These are phyloP conservation scores for Amblyteles armatorius DNA, from an alignment of 2,888 invertebrate genomes.

Conservation along the genomic window DNA sequence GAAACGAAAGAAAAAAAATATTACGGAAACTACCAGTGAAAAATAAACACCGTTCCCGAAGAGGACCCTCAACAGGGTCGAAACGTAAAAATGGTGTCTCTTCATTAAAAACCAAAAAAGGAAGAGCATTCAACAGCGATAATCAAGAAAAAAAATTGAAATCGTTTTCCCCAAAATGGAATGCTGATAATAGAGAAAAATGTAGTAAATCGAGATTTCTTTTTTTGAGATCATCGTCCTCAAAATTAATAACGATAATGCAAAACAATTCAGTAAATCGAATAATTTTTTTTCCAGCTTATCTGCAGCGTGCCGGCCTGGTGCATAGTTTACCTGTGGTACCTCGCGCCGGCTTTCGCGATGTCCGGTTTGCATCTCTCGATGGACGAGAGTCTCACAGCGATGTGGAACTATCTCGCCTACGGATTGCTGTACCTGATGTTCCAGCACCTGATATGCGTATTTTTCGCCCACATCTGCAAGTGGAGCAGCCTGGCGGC, in stretches of 20 bases:
- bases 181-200: not conserved
- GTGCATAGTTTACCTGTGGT: conserved; percentile 92
- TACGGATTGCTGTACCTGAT: conserved; percentile 80
- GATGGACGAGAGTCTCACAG: conserved; percentile 80
- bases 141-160: too few relatives aligned
- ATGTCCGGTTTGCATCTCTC: conserved; percentile 92
- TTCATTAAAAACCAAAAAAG: too few relatives aligned
- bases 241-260: not conserved
- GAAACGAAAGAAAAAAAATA: too few relatives aligned
- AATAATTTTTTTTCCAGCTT: conserved; percentile 86
- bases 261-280: not conserved
- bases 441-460: conserved; percentile 80
- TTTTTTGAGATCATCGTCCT: not conserved
- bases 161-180: too few relatives aligned
- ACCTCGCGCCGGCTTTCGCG: conserved; percentile 94
- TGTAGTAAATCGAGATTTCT: not conserved
- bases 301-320: conserved; percentile 92
- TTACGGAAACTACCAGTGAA: too few relatives aligned
- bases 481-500: conserved; percentile 80
- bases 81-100: too few relatives aligned
- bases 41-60: too few relatives aligned
- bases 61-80: too few relatives aligned
- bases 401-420: conserved; percentile 80
- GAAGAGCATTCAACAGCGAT: too few relatives aligned
- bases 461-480: conserved; percentile 79